Evolutionary conservation across 2,888 invertebrate genomes (phyloP).

Genomic region (Xanthostigma xanthostigma): DNA sequence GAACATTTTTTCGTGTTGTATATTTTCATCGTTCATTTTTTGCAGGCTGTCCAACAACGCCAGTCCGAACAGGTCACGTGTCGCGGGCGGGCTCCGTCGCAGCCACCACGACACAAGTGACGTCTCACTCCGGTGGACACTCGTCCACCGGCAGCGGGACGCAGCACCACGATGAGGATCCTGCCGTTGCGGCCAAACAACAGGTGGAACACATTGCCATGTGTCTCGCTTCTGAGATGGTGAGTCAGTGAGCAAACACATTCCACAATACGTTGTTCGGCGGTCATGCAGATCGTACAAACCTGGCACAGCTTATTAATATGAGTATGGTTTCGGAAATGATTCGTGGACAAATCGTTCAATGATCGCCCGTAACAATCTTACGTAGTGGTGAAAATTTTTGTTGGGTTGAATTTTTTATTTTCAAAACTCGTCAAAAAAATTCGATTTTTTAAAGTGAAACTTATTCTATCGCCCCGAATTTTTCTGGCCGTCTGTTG

Average conservation of each 20-base stretch:
- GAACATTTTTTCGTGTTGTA: too few species aligned
- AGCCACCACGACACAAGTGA: not conserved
- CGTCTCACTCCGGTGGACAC: constrained; percentile 26
- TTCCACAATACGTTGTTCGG: not conserved
- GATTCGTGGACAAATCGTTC: too few species aligned
- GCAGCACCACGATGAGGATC: constrained; percentile 28
- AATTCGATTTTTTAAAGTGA: too few species aligned
- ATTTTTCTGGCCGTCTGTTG: too few species aligned
- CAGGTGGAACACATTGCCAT: constrained; percentile 59
- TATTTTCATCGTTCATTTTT: not conserved
- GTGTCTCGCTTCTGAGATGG: constrained; percentile 74
- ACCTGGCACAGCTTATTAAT: not conserved
- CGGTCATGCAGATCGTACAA: constrained; percentile 1
- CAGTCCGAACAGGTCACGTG: constrained; percentile 22
- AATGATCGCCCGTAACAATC: too few species aligned
- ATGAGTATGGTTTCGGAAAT: too few species aligned
- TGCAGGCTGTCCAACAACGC: constrained; percentile 47
- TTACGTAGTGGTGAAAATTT: too few species aligned
- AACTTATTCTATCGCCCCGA: too few species aligned
- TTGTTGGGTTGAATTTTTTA: too few species aligned
- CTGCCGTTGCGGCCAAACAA: constrained; percentile 31
- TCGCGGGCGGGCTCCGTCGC: constrained; percentile 5
- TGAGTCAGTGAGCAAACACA: constrained; percentile 32
- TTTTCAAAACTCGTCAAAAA: too few species aligned
- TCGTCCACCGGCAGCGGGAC: constrained; percentile 26